Evolutionary conservation across 2,797 vertebrate species (phyloP), one percentile per base, ranked within the genome.

Genomic region (Sardinella longiceps): DNA sequence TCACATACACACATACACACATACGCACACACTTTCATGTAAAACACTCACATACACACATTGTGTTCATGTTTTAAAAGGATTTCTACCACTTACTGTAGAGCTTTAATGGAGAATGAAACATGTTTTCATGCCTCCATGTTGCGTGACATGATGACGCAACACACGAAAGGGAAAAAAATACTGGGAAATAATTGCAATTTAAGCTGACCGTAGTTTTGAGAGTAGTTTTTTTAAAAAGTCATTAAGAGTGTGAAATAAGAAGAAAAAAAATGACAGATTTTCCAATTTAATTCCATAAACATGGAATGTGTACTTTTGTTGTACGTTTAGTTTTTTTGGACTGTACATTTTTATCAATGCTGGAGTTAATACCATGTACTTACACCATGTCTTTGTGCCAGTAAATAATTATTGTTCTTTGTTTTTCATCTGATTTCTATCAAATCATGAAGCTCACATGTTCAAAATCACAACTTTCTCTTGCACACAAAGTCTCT

Each of bases 381-480:
- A 43, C 33, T 60, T n/a, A 60, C 18, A 43, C 37, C 70, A 77
- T 43, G 70, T 74, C 33, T 74, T 74, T 74, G 15, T 77, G 70
- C 70, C 70, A 77, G 33, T 23, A 77, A 43, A 15, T 20, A 18
- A 20, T 20, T 23, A 3, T 30, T 63, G 6, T 63, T 63, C 28
- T 63, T 63, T 63, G 0, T 66, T 66, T 66, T 66, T 66, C 33
- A 33, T 12, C 2, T 66, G 51, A 20, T 53, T 53, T 53, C 20
- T 53, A 60, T n/a, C 10, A 2, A 25, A n/a, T 25, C n/a, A 25
- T 9, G 11, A 60, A 1, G 0, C 25, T 60, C 56, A 60, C 56
- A 23, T 56, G 53, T 12, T 56, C 53, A n/a, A 3, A n/a, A 20
- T 23, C 23, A n/a, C 53, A 56, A 56, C 20, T 5, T 60, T n/a